Evolutionary conservation across 2,888 invertebrate species (phyloP).

Genomic region (Clunio marinus): DNA sequence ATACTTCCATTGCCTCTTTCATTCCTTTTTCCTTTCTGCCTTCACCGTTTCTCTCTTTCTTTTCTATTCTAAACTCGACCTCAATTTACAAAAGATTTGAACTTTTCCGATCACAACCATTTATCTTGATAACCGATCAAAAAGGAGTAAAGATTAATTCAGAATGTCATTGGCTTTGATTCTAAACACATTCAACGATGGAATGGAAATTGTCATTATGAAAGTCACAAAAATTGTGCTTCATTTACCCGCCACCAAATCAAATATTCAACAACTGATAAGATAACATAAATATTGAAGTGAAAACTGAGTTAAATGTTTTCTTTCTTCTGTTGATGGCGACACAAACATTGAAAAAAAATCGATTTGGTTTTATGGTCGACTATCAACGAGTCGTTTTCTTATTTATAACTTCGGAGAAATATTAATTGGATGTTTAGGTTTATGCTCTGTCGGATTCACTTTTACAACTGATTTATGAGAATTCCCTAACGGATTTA

Average conservation of each 20-base stretch:
- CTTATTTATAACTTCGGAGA: background rate
- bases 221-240: background rate
- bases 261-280: background rate
- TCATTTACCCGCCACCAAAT: background rate
- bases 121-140: background rate
- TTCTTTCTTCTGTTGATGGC: background rate
- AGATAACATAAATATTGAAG: background rate
- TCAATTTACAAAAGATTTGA: too few species aligned
- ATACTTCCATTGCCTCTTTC: background rate
- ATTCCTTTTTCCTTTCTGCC: background rate
- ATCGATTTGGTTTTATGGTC: conserved; percentile 1
- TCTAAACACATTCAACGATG: background rate
- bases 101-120: background rate
- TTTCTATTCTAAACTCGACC: too few species aligned
- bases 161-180: background rate
- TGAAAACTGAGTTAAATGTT: too few species aligned
- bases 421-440: conserved; percentile 27
- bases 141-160: background rate
- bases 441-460: conserved; percentile 23
- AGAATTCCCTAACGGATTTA: too few species aligned
- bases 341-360: background rate
- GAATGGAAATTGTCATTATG: background rate
- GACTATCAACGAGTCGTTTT: background rate
- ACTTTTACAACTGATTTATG: conserved; percentile 22
- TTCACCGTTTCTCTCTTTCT: too few species aligned